phyloP scores from a whole-genome alignment of 2,113 vertebrate genomes.

The Anolis sagrei region DNA sequence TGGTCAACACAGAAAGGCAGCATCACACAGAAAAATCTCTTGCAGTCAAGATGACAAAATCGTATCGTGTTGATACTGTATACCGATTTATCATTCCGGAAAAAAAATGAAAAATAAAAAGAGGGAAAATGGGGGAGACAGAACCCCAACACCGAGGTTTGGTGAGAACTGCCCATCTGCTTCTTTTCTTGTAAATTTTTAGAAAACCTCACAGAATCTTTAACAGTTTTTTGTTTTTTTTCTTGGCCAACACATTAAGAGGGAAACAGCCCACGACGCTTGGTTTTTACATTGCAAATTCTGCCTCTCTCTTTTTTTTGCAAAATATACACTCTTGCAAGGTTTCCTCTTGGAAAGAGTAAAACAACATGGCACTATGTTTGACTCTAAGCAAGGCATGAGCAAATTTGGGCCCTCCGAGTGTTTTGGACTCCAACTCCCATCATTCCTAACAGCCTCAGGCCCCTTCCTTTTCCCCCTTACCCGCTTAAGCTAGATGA shows the following conservation, averaged over 20 bases:
- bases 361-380: slow-evolving; percentile 65
- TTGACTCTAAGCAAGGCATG: slow-evolving; percentile 63
- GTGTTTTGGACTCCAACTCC: no score
- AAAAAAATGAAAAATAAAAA: slow-evolving; percentile 75
- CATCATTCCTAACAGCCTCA: no score
- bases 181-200: slow-evolving; percentile 87
- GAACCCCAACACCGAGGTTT: slow-evolving; percentile 75
- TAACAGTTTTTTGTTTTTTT: slow-evolving; percentile 75
- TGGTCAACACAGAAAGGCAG: slow-evolving; percentile 76
- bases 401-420: no score
- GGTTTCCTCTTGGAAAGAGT: slow-evolving; percentile 80
- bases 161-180: slow-evolving; percentile 83
- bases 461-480: slow-evolving; percentile 49
- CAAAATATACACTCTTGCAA: slow-evolving; percentile 70
- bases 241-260: slow-evolving; percentile 82
- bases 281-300: slow-evolving; percentile 81
- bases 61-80: slow-evolving; percentile 94
- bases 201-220: slow-evolving; percentile 93
- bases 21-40: slow-evolving; percentile 77
- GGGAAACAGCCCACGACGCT: slow-evolving; percentile 59
- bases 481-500: no score
- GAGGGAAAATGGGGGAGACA: slow-evolving; percentile 14
- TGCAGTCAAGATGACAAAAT: slow-evolving; percentile 91
- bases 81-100: slow-evolving; percentile 93
- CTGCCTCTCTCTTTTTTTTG: slow-evolving; percentile 67